Evolutionary conservation across 2,888 invertebrate species (phyloP), one percentile per base, ranked within the genome.

Genomic region (Fabriciana adippe): DNA sequence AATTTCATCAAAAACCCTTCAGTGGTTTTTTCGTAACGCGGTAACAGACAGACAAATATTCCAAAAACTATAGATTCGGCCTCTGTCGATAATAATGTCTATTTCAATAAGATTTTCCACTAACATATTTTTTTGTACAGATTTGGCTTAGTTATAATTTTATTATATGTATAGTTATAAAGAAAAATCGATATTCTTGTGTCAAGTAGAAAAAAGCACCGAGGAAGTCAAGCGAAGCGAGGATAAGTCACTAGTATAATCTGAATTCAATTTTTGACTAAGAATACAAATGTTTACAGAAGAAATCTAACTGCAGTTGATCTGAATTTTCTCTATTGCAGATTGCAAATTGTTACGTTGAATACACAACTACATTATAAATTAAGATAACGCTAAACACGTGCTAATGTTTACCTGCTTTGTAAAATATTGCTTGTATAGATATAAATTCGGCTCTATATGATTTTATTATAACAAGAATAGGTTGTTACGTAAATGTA

Each of bases 331-430:
- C 48, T 48, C 48, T 31, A 16, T 59, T 59, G 59, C 59, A 59
- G 59, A n/a, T 48, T 59, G 16, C 48, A 59, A 48, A 31, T 59
- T 48, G 53, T 53, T 21, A 59, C 53, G 26, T 47, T 59, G 54
- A 65, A 65, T 65, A 59, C 26, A 26, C 47, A 41, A 59, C 53
- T 59, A 54, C 45, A 51, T 45, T 53, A 65, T 85, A 86, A 82
- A 85, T 84, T 80, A 83, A 83, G 78, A 82, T 82, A 83, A 85
- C 81, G 80, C 77, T 82, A 82, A 86, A 82, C 87, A 86, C 75
- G 50, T 60, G 31, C 47, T 31, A 51, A 51, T 64, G 68, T 68
- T 65, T 68, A 62, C 61, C 21, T 66, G 26, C 47, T 53, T 47
- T 16, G 31, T 65, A 59, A 65, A 26, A 65, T 59, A 59, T 59